Evolutionary conservation across 1,140 invertebrate genomes (phyloP), one percentile per base, ranked within the genome.

Genomic region (Cyclargus thomasi): DNA sequence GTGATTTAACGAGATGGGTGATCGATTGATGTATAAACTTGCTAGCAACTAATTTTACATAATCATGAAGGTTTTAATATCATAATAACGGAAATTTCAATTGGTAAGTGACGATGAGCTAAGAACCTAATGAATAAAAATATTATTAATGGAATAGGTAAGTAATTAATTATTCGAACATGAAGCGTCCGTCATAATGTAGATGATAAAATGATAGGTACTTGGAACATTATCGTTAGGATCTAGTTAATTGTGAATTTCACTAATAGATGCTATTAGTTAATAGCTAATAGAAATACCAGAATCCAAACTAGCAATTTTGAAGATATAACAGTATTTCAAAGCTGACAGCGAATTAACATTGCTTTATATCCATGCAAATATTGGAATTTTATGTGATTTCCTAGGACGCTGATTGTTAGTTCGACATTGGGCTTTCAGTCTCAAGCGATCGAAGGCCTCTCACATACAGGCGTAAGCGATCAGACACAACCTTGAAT

Each of bases 401-500:
- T 47, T 67, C 73, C 71, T 77, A 74, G 72, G 65, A 74, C 69
- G 68, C 70, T 67, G 63, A 82, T 83, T 85, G 75, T 82, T 75
- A 75, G 65, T 63, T 62, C 80, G 76, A 73, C 82, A 80, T 80
- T 83, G 79, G 76, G 65, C 68, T 72, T 62, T 68, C 76, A 68
- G 57, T 39, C 70, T 67, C 74, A 74, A 79, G 67, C 72, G 57
- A 74, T 76, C 72, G 76, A 82, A 81, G 82, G 77, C 73, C 78
- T 69, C 67, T 74, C 62, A 71, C 62, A 35, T 67, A 72, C 71
- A 77, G 69, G 69, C 73, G 65, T 72, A 71, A 75, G 71, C 71
- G 65, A 74, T 71, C 71, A 55, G 57, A 53, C 53, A 17, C 66
- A 55, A 63, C 74, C 74, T 71, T 72, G 64, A 18, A 53, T 67